A percentile compares a stretch with the other conserved stretches of the same genome.
Conservation (phyloP, 2,888 invertebrate genomes). For the Eilema depressum region DNA sequence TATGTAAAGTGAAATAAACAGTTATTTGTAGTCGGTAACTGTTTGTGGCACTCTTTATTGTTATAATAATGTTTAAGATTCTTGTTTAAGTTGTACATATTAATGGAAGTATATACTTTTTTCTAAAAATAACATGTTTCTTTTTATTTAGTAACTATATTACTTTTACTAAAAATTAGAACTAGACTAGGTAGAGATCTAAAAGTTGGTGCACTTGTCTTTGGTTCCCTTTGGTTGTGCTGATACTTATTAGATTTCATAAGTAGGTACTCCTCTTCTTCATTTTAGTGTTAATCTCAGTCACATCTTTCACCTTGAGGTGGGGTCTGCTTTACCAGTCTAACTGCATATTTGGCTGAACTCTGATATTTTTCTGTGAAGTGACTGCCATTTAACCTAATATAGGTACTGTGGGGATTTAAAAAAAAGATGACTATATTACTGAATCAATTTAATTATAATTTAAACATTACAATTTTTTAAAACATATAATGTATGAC, state of each 20-base stretch:
- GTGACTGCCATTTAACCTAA: too few species aligned
- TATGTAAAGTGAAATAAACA: constrained; percentile 4
- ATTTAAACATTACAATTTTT: background rate
- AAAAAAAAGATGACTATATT: background rate
- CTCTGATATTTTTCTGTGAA: too few species aligned
- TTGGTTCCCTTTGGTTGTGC: too few species aligned
- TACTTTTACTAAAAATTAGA: too few species aligned
- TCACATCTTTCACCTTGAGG: too few species aligned
- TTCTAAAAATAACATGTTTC: background rate
- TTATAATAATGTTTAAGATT: constrained; percentile 5
- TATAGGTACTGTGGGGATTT: background rate
- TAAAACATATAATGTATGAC: background rate
- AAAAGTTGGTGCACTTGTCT: too few species aligned
- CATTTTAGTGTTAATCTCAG: too few species aligned
- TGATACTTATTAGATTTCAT: background rate
- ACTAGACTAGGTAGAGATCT: too few species aligned
- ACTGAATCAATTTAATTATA: background rate
- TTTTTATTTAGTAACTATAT: too few species aligned
- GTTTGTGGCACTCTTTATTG: background rate
- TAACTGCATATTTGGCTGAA: too few species aligned
- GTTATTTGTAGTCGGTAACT: background rate
- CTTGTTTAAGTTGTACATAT: constrained; percentile 9
- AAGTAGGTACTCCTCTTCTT: too few species aligned
- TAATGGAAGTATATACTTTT: constrained; percentile 1
- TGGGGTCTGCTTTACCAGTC: too few species aligned